Conservation (phyloP, 2,888 invertebrate genomes). For the Alloplasta piceator region DNA sequence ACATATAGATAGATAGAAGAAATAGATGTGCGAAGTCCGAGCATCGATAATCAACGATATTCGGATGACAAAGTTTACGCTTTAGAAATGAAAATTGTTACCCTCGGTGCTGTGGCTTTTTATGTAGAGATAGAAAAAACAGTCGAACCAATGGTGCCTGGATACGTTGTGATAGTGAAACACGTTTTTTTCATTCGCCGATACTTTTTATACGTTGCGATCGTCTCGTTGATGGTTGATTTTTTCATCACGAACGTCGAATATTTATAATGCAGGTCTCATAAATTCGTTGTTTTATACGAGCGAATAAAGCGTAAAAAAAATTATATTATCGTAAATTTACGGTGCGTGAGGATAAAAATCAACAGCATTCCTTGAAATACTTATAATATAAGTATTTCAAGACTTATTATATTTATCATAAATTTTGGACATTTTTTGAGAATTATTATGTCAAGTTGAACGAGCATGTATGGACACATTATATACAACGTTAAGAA, state of each 20-base stretch:
- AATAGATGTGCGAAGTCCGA: slow-evolving; percentile 6
- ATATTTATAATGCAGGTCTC: slow-evolving; percentile 2
- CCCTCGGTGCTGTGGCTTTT: slow-evolving; percentile 38
- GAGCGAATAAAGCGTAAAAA: background rate
- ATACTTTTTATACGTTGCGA: slow-evolving; percentile 42
- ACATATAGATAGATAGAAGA: background rate
- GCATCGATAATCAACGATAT: background rate
- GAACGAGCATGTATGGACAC: background rate
- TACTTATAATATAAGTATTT: slow-evolving; percentile 26
- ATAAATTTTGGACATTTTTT: background rate
- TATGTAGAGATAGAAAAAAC: slow-evolving; percentile 36
- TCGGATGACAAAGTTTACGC: background rate
- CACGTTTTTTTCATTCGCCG: slow-evolving; percentile 53
- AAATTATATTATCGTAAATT: background rate
- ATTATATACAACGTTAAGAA: slow-evolving; percentile 9
- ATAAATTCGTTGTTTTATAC: slow-evolving; percentile 21
- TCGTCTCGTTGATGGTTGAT: slow-evolving; percentile 13
- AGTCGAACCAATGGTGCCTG: slow-evolving; percentile 73
- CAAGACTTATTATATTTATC: slow-evolving; percentile 24
- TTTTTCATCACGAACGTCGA: background rate
- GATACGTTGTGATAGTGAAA: slow-evolving; percentile 66
- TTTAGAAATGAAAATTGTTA: background rate
- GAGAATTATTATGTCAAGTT: slow-evolving; percentile 10
- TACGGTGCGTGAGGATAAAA: slow-evolving; percentile 12
- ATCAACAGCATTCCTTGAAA: background rate